Base-by-base conservation (phyloP, 2,797 vertebrate genomes). In the Dendrocincla fuliginosa region DNA sequence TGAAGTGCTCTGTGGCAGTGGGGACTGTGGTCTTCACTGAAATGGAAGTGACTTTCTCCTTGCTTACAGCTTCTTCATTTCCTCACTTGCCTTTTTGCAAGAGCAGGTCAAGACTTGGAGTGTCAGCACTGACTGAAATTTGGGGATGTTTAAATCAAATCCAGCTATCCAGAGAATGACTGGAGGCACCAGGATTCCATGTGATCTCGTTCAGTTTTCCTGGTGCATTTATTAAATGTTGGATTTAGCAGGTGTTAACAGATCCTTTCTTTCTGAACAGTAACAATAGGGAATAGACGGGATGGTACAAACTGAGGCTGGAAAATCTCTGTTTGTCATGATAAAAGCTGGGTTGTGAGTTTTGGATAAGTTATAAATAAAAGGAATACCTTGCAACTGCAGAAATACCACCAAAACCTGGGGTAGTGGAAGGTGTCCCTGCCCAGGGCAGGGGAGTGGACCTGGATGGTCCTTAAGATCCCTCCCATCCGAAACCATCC, bases 371-470 rank as follows among this genome's bases (percentile, higher is more conserved):
- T 47, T 63, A 22, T 4, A 24, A 39, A 17, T 56, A 41, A 33
- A 67, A 74, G 55, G 18, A 67, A 16, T 22, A 8, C 28, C 24
- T 7, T 73, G 49, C 44, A 61, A 20, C 22, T 28, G 35, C 35
- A 41, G 4, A 37, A 15, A 33, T 35, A 22, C 8, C 24, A 19
- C 32, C 39, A 42, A 46, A 53, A 13, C 6, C 44, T 88, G 61
- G 53, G 10, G 2, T 0, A 11, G 22, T 19, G 53, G 30, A 0
- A 68, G 3, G 14, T 23, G 46, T 67, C 46, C 10, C 24, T 74
- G 53, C 14, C 33, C 20, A 3, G 32, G 41, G 47, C 1, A 2
- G 8, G 5, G 6, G 24, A 16, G 4, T 0, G 3, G 17, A 16
- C 27, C 52, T 42, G 25, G 12, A 23, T 75, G 17, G 41, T 32